A percentile compares a stretch with the other conserved stretches of the same genome.
phyloP scores from a whole-genome alignment of 2,888 invertebrate genomes.

The Chrysodeixis includens region DNA sequence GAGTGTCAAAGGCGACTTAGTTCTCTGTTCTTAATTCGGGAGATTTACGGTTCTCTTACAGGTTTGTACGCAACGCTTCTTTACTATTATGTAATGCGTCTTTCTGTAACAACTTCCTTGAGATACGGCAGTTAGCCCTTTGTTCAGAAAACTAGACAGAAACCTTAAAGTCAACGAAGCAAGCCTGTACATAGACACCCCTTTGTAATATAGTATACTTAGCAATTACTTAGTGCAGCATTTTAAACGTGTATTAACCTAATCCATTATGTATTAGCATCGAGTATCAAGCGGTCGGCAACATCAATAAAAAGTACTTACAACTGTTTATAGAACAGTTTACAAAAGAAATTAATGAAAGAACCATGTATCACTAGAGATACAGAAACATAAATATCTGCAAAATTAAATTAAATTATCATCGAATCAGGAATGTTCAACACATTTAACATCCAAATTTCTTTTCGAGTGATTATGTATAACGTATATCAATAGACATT shows the following conservation, averaged over 20 bases:
- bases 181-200: no score
- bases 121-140: no score
- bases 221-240: slow-evolving; percentile 2
- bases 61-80: no score
- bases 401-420: slow-evolving; percentile 65
- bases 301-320: slow-evolving; percentile 1
- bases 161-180: no score
- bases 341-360: neutral
- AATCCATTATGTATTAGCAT: neutral
- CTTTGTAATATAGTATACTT: neutral
- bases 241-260: neutral
- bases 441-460: slow-evolving; percentile 77
- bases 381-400: slow-evolving; percentile 12
- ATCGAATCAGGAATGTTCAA: slow-evolving; percentile 67
- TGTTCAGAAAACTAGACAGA: no score
- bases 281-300: neutral
- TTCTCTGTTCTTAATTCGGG: no score
- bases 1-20: no score
- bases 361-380: neutral
- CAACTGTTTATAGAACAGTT: neutral
- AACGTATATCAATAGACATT: slow-evolving; percentile 64
- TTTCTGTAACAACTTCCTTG: no score
- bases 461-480: slow-evolving; percentile 77
- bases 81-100: no score
- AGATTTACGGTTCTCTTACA: no score